A percentile compares a stretch with the other conserved stretches of the same genome.
Conservation (phyloP, 2,888 invertebrate species). For the Sphaerophoria taeniata region DNA sequence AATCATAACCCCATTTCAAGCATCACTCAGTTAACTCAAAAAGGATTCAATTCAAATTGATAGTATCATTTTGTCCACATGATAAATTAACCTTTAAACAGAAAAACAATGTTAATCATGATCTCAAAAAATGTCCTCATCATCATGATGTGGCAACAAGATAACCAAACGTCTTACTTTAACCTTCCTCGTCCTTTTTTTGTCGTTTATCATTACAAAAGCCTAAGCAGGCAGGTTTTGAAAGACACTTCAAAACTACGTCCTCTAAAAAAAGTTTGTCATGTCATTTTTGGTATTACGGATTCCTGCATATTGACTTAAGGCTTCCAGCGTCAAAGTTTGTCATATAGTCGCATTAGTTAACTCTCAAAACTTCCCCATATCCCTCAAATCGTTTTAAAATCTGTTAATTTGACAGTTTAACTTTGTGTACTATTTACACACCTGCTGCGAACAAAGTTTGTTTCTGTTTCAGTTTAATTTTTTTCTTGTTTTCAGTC, state of each 20-base stretch:
- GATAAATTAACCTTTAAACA: not conserved
- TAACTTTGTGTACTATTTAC: conserved; percentile 28
- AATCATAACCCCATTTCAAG: no score
- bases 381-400: conserved; percentile 13
- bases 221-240: not conserved
- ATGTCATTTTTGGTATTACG: not conserved
- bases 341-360: conserved; percentile 10
- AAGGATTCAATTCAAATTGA: not conserved
- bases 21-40: not conserved
- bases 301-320: not conserved
- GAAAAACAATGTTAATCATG: not conserved
- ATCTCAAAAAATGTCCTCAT: conserved; percentile 1
- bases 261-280: not conserved
- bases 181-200: not conserved
- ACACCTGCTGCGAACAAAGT: conserved; percentile 30
- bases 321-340: not conserved
- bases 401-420: conserved; percentile 39
- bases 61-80: not conserved
- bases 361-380: not conserved
- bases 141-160: not conserved
- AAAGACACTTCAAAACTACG: no score
- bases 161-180: not conserved
- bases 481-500: not conserved
- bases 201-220: not conserved
- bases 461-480: not conserved